These are phyloP conservation scores for Brachypalpus laphriformis DNA, from an alignment of 2,888 invertebrate species.

Conservation along the genomic window DNA sequence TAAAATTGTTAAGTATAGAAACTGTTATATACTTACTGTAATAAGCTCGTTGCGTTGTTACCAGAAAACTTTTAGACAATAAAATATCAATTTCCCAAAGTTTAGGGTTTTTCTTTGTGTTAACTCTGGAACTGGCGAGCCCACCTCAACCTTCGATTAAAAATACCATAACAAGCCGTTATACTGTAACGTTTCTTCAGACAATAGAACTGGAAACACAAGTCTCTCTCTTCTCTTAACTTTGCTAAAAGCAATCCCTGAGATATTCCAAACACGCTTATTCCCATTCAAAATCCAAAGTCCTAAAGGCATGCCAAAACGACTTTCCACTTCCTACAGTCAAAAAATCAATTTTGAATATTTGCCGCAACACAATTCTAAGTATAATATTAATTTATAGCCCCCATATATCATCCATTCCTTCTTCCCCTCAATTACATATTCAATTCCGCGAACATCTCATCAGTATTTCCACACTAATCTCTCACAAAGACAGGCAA, in stretches of 20 bases:
- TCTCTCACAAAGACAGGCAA: not conserved
- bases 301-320: not conserved
- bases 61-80: too few species aligned
- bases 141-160: too few species aligned
- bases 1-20: too few species aligned
- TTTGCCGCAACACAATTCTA: not conserved
- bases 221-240: not conserved
- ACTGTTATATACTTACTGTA: too few species aligned
- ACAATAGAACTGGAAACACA: too few species aligned
- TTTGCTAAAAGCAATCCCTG: not conserved
- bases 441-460: constrained; percentile 11
- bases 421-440: not conserved
- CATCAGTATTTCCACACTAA: not conserved
- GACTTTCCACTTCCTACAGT: not conserved
- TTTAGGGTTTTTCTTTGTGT: too few species aligned
- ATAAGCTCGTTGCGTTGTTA: too few species aligned
- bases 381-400: constrained; percentile 21
- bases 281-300: not conserved
- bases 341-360: not conserved
- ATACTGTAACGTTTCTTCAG: too few species aligned
- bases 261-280: not conserved
- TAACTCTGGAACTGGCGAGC: too few species aligned
- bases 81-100: too few species aligned
- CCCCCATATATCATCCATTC: constrained; percentile 20
- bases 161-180: too few species aligned